Evolutionary conservation across 2,888 invertebrate species (phyloP).

Genomic region (Mactromeris polynyma): DNA sequence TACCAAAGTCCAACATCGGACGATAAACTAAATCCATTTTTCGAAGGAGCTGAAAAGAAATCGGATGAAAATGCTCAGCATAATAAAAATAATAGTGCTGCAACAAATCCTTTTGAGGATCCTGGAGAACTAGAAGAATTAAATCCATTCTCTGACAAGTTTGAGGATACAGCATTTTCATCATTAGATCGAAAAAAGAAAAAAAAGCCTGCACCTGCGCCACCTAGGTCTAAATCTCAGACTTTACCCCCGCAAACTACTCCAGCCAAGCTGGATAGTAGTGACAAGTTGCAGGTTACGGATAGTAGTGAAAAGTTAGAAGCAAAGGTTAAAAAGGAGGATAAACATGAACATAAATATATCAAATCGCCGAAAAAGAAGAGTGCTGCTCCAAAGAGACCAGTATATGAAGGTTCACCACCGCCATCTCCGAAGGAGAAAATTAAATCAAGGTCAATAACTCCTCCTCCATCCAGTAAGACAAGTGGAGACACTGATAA

Average conservation of each 20-base stretch:
- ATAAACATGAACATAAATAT: constrained; percentile 46
- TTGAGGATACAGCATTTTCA: constrained; percentile 28
- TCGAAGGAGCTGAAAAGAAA: constrained; percentile 57
- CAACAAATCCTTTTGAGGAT: constrained; percentile 60
- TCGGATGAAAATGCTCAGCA: constrained; percentile 23
- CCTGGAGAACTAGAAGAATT: constrained; percentile 38
- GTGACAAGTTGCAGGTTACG: constrained; percentile 11
- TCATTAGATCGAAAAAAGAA: constrained; percentile 61
- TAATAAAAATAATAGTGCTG: constrained; percentile 24
- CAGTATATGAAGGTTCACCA: constrained; percentile 83
- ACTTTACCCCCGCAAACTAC: constrained; percentile 33
- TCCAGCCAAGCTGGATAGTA: constrained; percentile 24
- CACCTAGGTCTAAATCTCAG: constrained; percentile 59
- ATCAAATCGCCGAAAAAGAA: constrained; percentile 68
- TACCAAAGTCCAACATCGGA: constrained; percentile 57
- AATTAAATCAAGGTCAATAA: constrained; percentile 74
- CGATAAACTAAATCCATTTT: constrained; percentile 67
- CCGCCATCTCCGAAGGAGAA: constrained; percentile 81
- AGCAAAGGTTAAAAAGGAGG: constrained; percentile 20
- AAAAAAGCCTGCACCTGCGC: constrained; percentile 61
- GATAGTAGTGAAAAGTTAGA: constrained; percentile 8
- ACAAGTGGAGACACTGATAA: constrained; percentile 19
- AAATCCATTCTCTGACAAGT: constrained; percentile 62
- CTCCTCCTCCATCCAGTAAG: constrained; percentile 73
- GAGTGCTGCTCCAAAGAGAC: constrained; percentile 68